Percentiles rank a stretch among this genome's conserved stretches.
phyloP scores from a whole-genome alignment of 2,797 vertebrate genomes.

The Dromococcyx pavoninus region DNA sequence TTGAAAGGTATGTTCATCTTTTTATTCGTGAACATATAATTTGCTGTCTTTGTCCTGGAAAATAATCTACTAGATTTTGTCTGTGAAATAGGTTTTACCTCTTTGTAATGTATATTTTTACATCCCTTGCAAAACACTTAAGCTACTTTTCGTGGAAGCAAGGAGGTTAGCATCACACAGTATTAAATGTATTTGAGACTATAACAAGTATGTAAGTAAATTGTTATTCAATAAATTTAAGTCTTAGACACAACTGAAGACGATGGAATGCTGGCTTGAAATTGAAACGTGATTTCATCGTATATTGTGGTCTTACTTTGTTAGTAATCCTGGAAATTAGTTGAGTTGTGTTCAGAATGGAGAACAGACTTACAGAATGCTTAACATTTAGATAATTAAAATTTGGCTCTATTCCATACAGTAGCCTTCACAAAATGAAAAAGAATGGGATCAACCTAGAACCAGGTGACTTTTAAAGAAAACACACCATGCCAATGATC shows the following conservation, averaged over 20 bases:
- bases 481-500: neutral
- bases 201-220: neutral
- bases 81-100: neutral
- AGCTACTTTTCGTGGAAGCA: neutral
- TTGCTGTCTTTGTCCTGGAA: neutral
- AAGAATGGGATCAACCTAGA: neutral
- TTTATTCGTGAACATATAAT: neutral
- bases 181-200: neutral
- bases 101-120: neutral
- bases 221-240: neutral
- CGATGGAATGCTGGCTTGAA: neutral
- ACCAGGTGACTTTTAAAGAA: neutral
- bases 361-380: neutral
- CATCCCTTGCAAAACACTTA: neutral
- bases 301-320: neutral
- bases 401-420: neutral
- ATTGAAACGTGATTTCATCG: neutral
- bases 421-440: neutral
- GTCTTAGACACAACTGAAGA: neutral
- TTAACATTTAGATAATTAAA: neutral
- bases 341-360: neutral
- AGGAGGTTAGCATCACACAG: neutral
- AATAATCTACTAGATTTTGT: neutral
- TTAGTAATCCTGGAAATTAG: neutral
- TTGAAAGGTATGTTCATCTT: constrained; percentile 72